These are phyloP conservation scores for Cydia splendana DNA, from an alignment of 1,140 invertebrate genomes.

Conservation along the genomic window DNA sequence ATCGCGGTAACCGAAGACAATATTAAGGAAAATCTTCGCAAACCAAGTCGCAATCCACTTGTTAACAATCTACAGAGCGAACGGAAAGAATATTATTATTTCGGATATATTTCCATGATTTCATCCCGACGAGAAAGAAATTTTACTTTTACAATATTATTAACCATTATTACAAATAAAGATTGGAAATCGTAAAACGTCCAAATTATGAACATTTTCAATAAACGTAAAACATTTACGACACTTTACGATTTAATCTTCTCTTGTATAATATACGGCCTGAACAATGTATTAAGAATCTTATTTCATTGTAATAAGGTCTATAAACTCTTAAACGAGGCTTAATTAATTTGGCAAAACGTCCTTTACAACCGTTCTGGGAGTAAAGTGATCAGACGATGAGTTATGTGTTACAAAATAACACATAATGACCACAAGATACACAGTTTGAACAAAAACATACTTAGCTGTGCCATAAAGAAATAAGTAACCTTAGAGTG, in stretches of 20 bases:
- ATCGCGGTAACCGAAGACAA: no score
- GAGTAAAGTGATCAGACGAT: slow-evolving; percentile 29
- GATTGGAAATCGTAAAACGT: slow-evolving; percentile 8
- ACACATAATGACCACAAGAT: background rate
- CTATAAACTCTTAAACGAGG: slow-evolving; percentile 39
- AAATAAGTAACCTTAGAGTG: no score
- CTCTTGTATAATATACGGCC: slow-evolving; percentile 43
- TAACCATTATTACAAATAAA: background rate
- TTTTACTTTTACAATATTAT: background rate
- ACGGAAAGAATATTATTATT: background rate
- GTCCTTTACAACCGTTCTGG: slow-evolving; percentile 46
- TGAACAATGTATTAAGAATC: background rate
- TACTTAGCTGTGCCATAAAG: no score
- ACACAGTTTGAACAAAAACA: no score
- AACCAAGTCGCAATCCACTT: no score
- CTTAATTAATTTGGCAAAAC: slow-evolving; percentile 57
- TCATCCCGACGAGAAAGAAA: background rate
- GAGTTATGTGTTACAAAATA: background rate
- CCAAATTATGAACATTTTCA: slow-evolving; percentile 24
- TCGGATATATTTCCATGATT: background rate
- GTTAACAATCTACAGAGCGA: no score
- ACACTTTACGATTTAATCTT: slow-evolving; percentile 60
- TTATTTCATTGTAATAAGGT: background rate
- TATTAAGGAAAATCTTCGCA: no score
- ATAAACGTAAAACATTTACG: slow-evolving; percentile 34